Conservation (phyloP, 2,113 vertebrate species). For the Proteles cristata region DNA sequence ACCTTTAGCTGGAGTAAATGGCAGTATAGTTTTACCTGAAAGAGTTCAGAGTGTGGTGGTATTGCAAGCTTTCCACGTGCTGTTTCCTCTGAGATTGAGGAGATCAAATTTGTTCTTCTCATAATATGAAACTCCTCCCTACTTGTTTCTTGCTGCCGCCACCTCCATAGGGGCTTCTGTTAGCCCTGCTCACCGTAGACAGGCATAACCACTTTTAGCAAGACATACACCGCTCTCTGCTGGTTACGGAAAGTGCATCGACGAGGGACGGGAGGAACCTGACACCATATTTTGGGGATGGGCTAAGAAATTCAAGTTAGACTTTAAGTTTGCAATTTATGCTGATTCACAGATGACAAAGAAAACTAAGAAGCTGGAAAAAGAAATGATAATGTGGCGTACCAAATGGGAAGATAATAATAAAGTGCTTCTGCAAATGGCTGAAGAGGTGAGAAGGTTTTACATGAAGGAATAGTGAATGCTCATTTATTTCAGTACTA, state of each 20-base stretch:
- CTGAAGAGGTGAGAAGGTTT: constrained; percentile 93
- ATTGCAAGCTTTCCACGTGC: neutral
- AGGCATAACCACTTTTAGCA: neutral
- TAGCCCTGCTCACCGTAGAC: neutral
- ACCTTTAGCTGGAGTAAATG: neutral
- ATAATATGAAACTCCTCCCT: neutral
- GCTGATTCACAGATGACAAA: constrained; percentile 94
- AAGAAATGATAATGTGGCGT: constrained; percentile 97
- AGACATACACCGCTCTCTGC: neutral
- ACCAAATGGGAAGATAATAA: constrained; percentile 99
- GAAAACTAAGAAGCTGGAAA: constrained; percentile 99
- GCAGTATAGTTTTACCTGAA: neutral
- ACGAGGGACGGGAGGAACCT: neutral
- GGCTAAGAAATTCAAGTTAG: neutral
- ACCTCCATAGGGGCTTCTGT: neutral
- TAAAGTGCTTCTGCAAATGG: constrained; percentile 98
- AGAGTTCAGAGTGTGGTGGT: neutral
- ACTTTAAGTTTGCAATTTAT: constrained; percentile 37
- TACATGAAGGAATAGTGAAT: neutral
- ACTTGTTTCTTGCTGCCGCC: neutral
- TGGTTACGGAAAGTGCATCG: neutral
- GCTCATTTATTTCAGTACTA: neutral
- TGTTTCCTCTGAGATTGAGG: neutral
- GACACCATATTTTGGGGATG: neutral
- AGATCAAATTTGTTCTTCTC: neutral